Percentiles rank a stretch among this genome's conserved stretches.
These are phyloP conservation scores for Sardinella longiceps DNA, from an alignment of 2,797 vertebrate genomes.

Conservation along the genomic window DNA sequence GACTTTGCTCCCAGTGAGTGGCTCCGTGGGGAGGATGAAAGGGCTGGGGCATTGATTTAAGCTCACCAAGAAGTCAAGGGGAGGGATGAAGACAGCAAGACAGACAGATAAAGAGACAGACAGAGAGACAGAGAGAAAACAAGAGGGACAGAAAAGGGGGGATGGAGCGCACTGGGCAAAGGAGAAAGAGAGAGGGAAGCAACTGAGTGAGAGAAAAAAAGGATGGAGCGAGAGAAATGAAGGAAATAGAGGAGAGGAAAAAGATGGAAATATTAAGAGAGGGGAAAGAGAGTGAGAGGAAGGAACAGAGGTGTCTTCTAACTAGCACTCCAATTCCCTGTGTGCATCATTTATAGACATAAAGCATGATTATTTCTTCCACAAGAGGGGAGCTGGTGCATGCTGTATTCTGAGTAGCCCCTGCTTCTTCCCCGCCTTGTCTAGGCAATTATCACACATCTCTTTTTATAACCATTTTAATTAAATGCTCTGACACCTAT, in stretches of 20 bases:
- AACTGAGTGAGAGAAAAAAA: background rate
- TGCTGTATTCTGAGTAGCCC: background rate
- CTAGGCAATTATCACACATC: constrained; percentile 19
- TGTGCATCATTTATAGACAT: background rate
- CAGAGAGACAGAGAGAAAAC: constrained; percentile 20
- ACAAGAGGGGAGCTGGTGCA: background rate
- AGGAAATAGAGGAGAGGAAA: background rate
- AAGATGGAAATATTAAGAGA: background rate
- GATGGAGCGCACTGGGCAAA: background rate
- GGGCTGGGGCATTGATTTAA: constrained; percentile 69
- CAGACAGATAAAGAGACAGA: constrained; percentile 29
- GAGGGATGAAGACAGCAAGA: constrained; percentile 58
- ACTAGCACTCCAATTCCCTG: background rate
- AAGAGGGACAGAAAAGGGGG: background rate
- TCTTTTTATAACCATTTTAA: constrained; percentile 13
- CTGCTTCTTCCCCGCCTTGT: background rate
- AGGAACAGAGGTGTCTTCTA: background rate
- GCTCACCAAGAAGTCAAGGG: constrained; percentile 57
- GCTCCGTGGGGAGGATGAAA: constrained; percentile 65
- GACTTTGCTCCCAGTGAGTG: constrained; percentile 55
- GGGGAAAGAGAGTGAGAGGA: background rate
- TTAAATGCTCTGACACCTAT: constrained; percentile 19
- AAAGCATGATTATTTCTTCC: constrained; percentile 1
- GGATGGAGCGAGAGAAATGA: background rate
- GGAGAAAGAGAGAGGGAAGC: background rate